Percentiles rank a stretch among this genome's conserved stretches.
These are phyloP conservation scores for Spodoptera picta DNA, from an alignment of 2,888 invertebrate species.

Conservation along the genomic window DNA sequence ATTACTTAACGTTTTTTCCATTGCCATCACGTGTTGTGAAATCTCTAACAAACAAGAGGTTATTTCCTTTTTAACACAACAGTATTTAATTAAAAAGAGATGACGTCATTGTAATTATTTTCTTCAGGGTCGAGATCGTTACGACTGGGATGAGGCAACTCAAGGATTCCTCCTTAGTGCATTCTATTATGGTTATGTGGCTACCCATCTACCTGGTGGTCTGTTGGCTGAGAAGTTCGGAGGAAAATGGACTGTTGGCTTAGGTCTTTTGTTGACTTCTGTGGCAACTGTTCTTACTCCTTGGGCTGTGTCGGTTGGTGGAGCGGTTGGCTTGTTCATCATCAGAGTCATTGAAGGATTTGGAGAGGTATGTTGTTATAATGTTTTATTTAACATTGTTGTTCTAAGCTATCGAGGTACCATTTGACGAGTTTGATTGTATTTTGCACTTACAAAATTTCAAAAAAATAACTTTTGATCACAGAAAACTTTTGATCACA, in stretches of 20 bases:
- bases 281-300: conserved; percentile 94
- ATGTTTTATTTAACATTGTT: neutral
- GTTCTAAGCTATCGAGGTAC: neutral
- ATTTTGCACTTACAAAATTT: too few species aligned
- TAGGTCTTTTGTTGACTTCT: conserved; percentile 93
- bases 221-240: conserved; percentile 94
- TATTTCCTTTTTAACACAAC: conserved; percentile 1
- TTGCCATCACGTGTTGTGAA: conserved; percentile 1
- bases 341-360: conserved; percentile 85
- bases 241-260: conserved; percentile 94
- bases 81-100: neutral
- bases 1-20: conserved; percentile 5
- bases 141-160: conserved; percentile 91
- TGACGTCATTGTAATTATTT: neutral
- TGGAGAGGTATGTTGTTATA: conserved; percentile 89
- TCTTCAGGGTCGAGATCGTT: conserved; percentile 76
- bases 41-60: conserved; percentile 11
- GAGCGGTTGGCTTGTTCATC: conserved; percentile 87
- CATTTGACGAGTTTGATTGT: too few species aligned
- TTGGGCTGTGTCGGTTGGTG: conserved; percentile 88
- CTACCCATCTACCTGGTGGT: conserved; percentile 95
- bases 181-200: conserved; percentile 95
- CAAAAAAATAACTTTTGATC: too few species aligned
- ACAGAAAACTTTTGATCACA: too few species aligned
- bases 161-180: conserved; percentile 93